Conservation (phyloP, 2,888 invertebrate genomes). For the Acanthacorydalis orientalis region DNA sequence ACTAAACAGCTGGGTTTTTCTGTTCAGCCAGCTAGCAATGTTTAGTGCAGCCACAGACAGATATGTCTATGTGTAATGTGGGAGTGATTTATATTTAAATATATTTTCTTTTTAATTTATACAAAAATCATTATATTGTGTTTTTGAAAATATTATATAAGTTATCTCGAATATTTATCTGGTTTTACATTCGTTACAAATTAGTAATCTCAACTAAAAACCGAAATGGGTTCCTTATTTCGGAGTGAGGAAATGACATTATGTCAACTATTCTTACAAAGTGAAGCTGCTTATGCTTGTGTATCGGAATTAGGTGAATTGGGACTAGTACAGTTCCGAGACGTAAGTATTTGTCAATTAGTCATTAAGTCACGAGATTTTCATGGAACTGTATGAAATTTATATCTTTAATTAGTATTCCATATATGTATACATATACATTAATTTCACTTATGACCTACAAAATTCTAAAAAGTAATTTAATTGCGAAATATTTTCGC, state of each 20-base stretch:
- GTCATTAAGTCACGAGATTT: background rate
- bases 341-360: constrained; percentile 42
- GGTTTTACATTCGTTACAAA: background rate
- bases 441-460: no score
- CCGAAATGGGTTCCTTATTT: constrained; percentile 75
- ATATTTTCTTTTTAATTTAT: no score
- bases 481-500: background rate
- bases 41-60: no score
- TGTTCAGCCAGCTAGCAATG: no score
- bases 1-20: no score
- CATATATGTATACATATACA: no score
- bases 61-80: no score
- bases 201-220: background rate
- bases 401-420: background rate
- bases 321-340: constrained; percentile 92
- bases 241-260: constrained; percentile 97
- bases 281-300: constrained; percentile 96
- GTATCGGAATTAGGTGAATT: constrained; percentile 95
- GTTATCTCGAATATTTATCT: no score
- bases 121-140: no score
- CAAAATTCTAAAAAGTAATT: background rate
- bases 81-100: no score
- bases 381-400: background rate
- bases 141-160: no score
- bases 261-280: constrained; percentile 95